Evolutionary conservation across 2,888 invertebrate genomes (phyloP).

Genomic region (Teleiodes luculella): DNA sequence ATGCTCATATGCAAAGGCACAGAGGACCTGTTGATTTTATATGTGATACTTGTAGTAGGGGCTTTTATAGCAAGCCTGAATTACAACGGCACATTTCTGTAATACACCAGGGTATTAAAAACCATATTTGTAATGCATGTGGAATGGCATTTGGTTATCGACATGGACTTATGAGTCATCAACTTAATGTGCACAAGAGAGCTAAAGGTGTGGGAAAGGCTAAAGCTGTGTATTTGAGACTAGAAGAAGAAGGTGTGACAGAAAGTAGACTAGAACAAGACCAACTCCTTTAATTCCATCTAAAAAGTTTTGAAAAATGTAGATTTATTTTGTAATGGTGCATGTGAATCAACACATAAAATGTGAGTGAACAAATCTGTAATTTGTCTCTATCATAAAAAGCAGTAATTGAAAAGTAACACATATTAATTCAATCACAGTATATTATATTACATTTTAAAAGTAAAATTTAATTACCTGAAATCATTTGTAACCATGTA

Average conservation of each 20-base stretch:
- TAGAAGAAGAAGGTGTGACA: slow-evolving; percentile 3
- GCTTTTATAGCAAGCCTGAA: slow-evolving; percentile 23
- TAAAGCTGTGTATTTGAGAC: slow-evolving; percentile 16
- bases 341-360: no score
- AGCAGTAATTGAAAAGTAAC: no score
- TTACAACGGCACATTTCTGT: slow-evolving; percentile 4
- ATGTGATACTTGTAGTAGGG: slow-evolving; percentile 31
- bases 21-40: slow-evolving; percentile 23
- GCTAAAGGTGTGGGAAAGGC: slow-evolving; percentile 31
- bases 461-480: no score
- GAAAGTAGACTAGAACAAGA: no score
- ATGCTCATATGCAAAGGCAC: slow-evolving; percentile 33
- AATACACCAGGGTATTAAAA: slow-evolving; percentile 17
- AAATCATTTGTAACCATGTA: no score
- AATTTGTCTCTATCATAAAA: no score
- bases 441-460: no score
- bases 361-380: no score
- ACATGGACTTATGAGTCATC: slow-evolving; percentile 59
- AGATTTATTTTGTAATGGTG: no score
- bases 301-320: no score
- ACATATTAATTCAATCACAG: no score
- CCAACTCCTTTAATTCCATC: neutral
- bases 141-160: slow-evolving; percentile 59
- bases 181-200: slow-evolving; percentile 52
- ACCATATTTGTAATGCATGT: slow-evolving; percentile 54